Evolutionary conservation across 2,888 invertebrate genomes (phyloP).

Genomic region (Drosophila villosipedis): DNA sequence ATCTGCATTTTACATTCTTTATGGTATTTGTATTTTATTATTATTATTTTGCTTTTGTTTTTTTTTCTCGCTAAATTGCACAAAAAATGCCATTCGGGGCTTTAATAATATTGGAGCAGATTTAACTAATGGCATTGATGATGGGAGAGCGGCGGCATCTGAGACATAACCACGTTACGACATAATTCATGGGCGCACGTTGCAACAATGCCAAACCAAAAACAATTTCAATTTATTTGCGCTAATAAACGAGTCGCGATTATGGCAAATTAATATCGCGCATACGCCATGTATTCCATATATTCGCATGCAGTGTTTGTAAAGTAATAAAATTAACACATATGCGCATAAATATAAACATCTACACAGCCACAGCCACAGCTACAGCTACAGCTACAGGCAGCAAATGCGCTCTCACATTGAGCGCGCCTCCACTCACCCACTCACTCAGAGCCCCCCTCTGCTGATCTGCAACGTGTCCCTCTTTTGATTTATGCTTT

Average conservation of each 20-base stretch:
- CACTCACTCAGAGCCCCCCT: no score
- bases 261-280: constrained; percentile 69
- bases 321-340: constrained; percentile 78
- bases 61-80: background rate
- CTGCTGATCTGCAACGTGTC: no score
- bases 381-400: background rate
- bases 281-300: constrained; percentile 46
- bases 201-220: constrained; percentile 28
- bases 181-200: constrained; percentile 30
- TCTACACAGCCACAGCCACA: constrained; percentile 8
- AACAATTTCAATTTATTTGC: constrained; percentile 56
- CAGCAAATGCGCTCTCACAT: constrained; percentile 51
- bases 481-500: constrained; percentile 47
- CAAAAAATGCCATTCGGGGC: constrained; percentile 8
- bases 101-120: constrained; percentile 26
- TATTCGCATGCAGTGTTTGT: constrained; percentile 38
- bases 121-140: constrained; percentile 34
- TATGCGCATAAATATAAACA: constrained; percentile 69
- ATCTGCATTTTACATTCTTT: background rate
- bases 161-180: constrained; percentile 1
- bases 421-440: constrained; percentile 8
- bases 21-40: background rate
- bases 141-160: background rate
- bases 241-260: constrained; percentile 55
- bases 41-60: background rate